phyloP scores from a whole-genome alignment of 2,797 vertebrate genomes.

The Arnoldichthys spilopterus region DNA sequence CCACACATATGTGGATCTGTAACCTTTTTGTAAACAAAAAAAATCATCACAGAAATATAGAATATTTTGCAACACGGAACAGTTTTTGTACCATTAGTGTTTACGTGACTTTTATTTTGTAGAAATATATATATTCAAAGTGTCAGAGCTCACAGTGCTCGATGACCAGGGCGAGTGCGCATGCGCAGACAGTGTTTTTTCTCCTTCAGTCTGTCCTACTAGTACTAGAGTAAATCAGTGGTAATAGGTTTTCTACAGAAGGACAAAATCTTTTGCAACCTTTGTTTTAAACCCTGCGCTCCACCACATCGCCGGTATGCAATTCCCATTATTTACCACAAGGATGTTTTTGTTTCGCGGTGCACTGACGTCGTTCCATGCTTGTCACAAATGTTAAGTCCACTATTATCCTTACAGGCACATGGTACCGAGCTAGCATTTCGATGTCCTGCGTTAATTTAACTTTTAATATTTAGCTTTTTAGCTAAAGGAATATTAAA shows the following conservation, averaged over 20 bases:
- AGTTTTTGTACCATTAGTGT: too few species aligned
- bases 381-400: background rate
- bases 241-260: conserved; percentile 16
- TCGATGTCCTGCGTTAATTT: background rate
- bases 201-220: conserved; percentile 75
- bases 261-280: conserved; percentile 7
- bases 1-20: too few species aligned
- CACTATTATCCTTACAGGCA: too few species aligned
- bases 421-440: background rate
- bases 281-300: background rate
- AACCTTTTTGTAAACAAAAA: too few species aligned
- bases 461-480: background rate
- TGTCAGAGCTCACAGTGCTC: background rate
- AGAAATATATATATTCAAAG: background rate
- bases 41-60: too few species aligned
- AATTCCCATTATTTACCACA: background rate
- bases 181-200: conserved; percentile 58
- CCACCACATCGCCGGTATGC: conserved; percentile 32
- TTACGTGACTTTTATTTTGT: conserved; percentile 36
- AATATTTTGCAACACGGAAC: too few species aligned
- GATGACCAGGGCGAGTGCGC: conserved; percentile 55
- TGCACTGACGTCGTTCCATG: background rate
- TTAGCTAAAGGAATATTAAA: too few species aligned
- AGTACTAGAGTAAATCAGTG: conserved; percentile 34
- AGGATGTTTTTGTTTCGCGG: background rate